phyloP scores from a whole-genome alignment of 2,113 vertebrate genomes.

The Polyodon spathula region DNA sequence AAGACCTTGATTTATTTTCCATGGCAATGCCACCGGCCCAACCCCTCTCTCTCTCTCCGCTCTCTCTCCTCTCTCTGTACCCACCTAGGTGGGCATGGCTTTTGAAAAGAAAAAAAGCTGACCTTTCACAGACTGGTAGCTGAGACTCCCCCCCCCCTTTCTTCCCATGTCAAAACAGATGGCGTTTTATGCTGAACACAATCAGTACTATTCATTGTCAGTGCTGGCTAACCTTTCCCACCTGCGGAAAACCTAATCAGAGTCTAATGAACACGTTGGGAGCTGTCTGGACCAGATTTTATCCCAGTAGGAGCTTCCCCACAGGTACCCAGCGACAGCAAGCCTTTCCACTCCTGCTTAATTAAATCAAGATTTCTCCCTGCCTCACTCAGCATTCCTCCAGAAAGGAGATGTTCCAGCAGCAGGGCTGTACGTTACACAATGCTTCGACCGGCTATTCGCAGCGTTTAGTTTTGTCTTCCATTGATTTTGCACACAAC shows the following conservation, averaged over 20 bases:
- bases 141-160: constrained; percentile 30
- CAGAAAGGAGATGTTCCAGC: background rate
- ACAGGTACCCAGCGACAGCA: constrained; percentile 69
- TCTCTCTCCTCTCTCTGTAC: background rate
- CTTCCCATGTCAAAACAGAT: constrained; percentile 70
- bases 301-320: constrained; percentile 78
- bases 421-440: background rate
- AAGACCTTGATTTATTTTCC: too few species aligned
- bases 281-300: constrained; percentile 89
- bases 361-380: constrained; percentile 55
- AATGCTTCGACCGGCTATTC: background rate
- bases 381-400: constrained; percentile 25
- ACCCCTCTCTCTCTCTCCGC: background rate
- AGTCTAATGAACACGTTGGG: constrained; percentile 82
- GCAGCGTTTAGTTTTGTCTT: background rate
- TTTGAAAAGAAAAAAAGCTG: constrained; percentile 37
- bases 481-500: background rate
- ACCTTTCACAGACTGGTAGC: constrained; percentile 33
- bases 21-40: background rate
- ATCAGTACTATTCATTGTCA: constrained; percentile 80
- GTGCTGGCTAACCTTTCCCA: constrained; percentile 77
- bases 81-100: constrained; percentile 30
- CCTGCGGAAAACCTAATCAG: constrained; percentile 80
- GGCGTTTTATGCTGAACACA: constrained; percentile 83
- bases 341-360: constrained; percentile 51